These are phyloP conservation scores for Gibbula magus DNA, from an alignment of 2,888 invertebrate species.

Conservation along the genomic window DNA sequence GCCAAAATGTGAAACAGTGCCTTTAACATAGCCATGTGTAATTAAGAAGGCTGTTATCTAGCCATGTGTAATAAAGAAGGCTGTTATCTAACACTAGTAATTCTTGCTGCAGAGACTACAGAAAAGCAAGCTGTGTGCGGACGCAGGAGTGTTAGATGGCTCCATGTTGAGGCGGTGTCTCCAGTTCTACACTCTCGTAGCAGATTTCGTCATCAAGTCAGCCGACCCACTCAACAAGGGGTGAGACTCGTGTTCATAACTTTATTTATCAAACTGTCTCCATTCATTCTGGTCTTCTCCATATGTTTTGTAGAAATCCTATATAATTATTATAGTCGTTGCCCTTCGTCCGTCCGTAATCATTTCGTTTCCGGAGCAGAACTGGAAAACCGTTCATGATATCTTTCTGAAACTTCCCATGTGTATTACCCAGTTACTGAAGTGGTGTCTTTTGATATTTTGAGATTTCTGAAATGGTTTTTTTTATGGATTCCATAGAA, in stretches of 20 bases:
- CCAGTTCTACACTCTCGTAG: constrained; percentile 90
- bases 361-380: too few relatives aligned
- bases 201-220: constrained; percentile 82
- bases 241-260: constrained; percentile 43
- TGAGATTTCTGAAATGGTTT: too few relatives aligned
- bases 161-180: constrained; percentile 87
- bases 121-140: constrained; percentile 93
- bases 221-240: constrained; percentile 73
- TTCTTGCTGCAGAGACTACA: constrained; percentile 73
- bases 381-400: too few relatives aligned
- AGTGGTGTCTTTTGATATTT: too few relatives aligned
- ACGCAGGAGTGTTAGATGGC: constrained; percentile 90
- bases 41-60: not conserved
- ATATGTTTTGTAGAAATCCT: too few relatives aligned
- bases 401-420: too few relatives aligned
- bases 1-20: not conserved
- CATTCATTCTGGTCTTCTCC: not conserved
- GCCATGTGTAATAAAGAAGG: not conserved
- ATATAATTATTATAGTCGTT: too few relatives aligned
- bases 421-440: too few relatives aligned
- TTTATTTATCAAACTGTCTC: not conserved
- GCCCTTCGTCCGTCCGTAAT: too few relatives aligned
- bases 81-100: not conserved
- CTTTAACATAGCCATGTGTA: not conserved
- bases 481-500: too few relatives aligned